These are phyloP conservation scores for Micromussa lordhowensis DNA, from an alignment of 92 coral and sea anemone species.

Conservation along the genomic window DNA sequence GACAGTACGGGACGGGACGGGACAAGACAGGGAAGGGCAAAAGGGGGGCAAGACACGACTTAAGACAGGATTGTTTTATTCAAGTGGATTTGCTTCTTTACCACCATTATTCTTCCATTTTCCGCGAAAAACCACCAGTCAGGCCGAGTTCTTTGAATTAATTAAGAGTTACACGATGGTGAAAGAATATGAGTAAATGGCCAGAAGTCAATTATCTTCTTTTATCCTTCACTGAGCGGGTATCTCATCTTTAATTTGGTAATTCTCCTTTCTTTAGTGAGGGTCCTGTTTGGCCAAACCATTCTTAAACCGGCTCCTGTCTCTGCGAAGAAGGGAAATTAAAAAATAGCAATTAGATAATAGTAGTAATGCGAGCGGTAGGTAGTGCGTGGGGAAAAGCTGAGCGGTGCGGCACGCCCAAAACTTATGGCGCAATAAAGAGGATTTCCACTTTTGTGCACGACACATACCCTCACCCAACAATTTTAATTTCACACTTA, in stretches of 20 bases:
- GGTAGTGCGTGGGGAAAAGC: neutral
- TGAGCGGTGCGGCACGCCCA: neutral
- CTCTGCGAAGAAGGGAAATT: neutral
- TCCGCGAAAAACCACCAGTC: neutral
- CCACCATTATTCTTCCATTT: neutral
- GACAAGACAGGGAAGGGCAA: too few relatives aligned
- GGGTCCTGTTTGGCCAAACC: neutral
- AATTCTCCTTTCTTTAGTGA: neutral
- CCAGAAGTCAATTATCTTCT: neutral
- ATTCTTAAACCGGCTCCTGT: neutral
- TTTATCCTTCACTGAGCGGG: neutral
- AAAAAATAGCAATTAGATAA: neutral
- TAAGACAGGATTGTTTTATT: too few relatives aligned
- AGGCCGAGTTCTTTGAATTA: neutral
- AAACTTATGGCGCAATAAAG: too few relatives aligned
- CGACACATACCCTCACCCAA: too few relatives aligned
- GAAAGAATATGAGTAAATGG: neutral
- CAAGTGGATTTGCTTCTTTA: too few relatives aligned
- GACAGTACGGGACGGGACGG: too few relatives aligned
- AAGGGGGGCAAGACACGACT: too few relatives aligned
- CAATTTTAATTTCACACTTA: too few relatives aligned
- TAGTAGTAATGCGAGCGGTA: neutral
- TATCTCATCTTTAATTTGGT: neutral
- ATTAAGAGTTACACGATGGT: too few relatives aligned
- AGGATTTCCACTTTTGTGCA: too few relatives aligned